Conservation (phyloP, 2,797 vertebrate genomes). For the Thunnus albacares region DNA sequence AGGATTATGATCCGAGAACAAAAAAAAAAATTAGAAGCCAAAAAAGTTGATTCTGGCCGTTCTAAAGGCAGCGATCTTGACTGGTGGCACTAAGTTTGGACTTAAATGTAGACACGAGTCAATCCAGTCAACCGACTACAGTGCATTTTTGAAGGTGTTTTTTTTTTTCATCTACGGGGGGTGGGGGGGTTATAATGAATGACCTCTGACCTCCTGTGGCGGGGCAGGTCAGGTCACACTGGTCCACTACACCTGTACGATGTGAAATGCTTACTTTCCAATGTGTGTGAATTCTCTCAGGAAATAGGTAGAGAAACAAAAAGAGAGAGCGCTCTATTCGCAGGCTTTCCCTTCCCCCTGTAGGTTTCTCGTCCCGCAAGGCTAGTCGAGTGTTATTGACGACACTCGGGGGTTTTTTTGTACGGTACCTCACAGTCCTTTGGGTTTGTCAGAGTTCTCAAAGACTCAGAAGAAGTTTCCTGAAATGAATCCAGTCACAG, state of each 20-base stretch:
- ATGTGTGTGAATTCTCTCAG: constrained; percentile 57
- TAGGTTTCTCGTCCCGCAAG: constrained; percentile 61
- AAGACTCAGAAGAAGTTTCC: constrained; percentile 69
- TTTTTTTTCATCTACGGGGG: constrained; percentile 55
- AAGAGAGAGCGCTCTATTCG: constrained; percentile 38
- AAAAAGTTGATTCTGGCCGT: constrained; percentile 60
- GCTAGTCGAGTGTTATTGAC: constrained; percentile 53
- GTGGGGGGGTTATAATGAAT: constrained; percentile 44
- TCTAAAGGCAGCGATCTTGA: constrained; percentile 77
- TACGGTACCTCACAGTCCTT: constrained; percentile 72
- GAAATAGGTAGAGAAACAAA: constrained; percentile 42
- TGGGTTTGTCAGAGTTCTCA: constrained; percentile 73
- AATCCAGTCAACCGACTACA: constrained; percentile 75
- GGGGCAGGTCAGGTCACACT: constrained; percentile 61
- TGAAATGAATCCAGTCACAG: constrained; percentile 81
- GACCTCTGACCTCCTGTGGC: constrained; percentile 59
- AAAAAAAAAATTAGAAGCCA: constrained; percentile 40
- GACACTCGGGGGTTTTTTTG: constrained; percentile 43
- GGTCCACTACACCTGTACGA: constrained; percentile 79
- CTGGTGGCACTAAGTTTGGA: constrained; percentile 77
- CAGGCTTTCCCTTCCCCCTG: constrained; percentile 51
- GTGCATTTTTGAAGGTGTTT: constrained; percentile 64
- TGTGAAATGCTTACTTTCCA: constrained; percentile 66
- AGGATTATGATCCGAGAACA: constrained; percentile 43
- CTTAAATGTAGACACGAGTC: constrained; percentile 63